phyloP scores from a whole-genome alignment of 2,113 vertebrate genomes.

The Hemibagrus wyckioides region DNA sequence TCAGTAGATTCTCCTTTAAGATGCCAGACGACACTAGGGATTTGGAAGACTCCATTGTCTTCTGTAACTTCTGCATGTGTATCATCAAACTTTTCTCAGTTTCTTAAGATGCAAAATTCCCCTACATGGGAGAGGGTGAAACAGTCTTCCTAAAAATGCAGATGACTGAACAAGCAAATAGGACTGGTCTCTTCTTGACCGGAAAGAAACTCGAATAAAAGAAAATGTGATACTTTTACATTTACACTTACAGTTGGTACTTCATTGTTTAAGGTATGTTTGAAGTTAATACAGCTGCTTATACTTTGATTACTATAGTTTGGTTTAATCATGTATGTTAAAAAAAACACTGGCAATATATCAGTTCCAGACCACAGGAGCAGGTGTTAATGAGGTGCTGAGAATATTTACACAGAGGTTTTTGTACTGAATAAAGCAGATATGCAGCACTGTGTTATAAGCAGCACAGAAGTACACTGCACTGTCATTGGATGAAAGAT shows the following conservation, averaged over 20 bases:
- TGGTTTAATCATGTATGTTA: neutral
- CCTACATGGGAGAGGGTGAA: too few species aligned
- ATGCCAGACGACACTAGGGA: slow-evolving; percentile 22
- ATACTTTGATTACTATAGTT: too few species aligned
- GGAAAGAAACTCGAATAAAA: too few species aligned
- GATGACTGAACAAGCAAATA: too few species aligned
- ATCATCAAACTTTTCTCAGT: neutral
- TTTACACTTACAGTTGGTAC: too few species aligned
- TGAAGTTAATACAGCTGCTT: too few species aligned
- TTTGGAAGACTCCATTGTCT: slow-evolving; percentile 48
- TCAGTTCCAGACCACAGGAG: slow-evolving; percentile 30
- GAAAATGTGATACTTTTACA: too few species aligned
- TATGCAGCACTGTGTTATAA: slow-evolving; percentile 34
- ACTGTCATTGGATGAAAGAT: slow-evolving; percentile 12
- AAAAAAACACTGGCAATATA: neutral
- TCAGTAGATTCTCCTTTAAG: slow-evolving; percentile 30
- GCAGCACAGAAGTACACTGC: slow-evolving; percentile 49
- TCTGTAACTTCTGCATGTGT: neutral
- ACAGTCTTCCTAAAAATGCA: too few species aligned
- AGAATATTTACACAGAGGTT: slow-evolving; percentile 17
- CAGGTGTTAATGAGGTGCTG: slow-evolving; percentile 14
- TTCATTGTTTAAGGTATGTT: too few species aligned
- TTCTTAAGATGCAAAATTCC: neutral
- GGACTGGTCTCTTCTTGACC: too few species aligned
- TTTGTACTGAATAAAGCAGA: slow-evolving; percentile 18